Base-by-base conservation (phyloP, 2,113 vertebrate species). In the Ancistrus triradiatus region DNA sequence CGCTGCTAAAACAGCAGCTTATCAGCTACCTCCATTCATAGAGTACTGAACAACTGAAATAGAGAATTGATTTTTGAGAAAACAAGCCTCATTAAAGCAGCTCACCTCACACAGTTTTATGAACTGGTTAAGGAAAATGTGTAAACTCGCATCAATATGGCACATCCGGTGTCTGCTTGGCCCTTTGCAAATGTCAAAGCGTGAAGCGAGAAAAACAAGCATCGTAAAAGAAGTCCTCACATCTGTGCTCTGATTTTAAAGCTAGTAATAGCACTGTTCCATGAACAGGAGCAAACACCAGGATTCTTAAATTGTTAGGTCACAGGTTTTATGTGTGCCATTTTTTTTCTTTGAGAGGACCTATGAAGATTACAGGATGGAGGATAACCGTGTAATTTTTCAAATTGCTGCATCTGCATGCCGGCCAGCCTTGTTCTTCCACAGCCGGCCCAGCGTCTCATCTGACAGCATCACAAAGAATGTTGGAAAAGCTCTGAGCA, bases 261-360 rank as follows among this genome's bases (percentile, higher is more conserved):
- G 74, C 57, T 66, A 69, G 69, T 82, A 78, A 83, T 72, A 82
- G 75, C 72, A 74, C 76, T 59, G 66, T 71, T 66, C 75, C 74
- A 72, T 35, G 59, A 55, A 69, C 64, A 69, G 68, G 52, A 57
- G 74, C 40, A 46, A 70, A 78, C 82, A 77, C 67, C 76, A 68
- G 75, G 77, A 80, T 53, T 75, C 66, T 80, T 66, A 81, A 81
- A 80, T 80, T 83, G 78, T 77, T 75, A 78, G 80, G 78, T 78
- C 78, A 76, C 69, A 48, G 73, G 48, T 72, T 74, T 68, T 63
- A 48, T 70, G 69, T 58, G 63, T 63, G 56, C 50, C 56, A 46
- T 74, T 63, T 74, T 68, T 56, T 64, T 50, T 43, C 6, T 69
- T 78, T 76, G 75, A 78, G 67, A 75, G 68, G 62, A 63, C 67